phyloP scores from a whole-genome alignment of 2,888 invertebrate genomes.

The Caenorhabditis sinica region DNA sequence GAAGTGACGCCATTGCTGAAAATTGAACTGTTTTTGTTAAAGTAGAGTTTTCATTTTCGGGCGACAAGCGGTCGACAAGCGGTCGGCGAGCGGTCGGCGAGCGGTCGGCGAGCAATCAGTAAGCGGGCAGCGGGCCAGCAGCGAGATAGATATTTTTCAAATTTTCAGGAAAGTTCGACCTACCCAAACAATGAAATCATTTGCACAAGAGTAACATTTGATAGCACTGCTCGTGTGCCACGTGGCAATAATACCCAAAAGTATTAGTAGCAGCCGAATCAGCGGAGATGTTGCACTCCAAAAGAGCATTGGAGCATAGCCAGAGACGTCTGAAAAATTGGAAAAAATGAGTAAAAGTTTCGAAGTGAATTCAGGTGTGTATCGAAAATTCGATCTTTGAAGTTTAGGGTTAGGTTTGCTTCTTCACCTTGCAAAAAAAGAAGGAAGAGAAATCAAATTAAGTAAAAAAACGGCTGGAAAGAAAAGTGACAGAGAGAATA shows the following conservation, averaged over 20 bases:
- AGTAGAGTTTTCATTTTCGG: not conserved
- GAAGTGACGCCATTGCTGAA: conserved; percentile 82
- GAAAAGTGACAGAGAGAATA: conserved; percentile 7
- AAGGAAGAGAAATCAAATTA: not conserved
- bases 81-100: no score
- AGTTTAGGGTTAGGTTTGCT: not conserved
- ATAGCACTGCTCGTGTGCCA: conserved; percentile 62
- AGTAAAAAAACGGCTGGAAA: conserved; percentile 5
- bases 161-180: conserved; percentile 46
- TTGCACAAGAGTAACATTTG: conserved; percentile 80
- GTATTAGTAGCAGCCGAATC: conserved; percentile 46
- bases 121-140: no score
- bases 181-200: conserved; percentile 82
- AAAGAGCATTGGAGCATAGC: conserved; percentile 68
- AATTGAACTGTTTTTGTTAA: conserved; percentile 3
- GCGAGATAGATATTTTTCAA: not conserved
- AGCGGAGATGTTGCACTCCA: conserved; percentile 54
- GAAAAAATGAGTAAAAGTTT: conserved; percentile 64
- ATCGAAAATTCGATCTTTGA: not conserved
- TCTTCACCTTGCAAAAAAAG: conserved; percentile 6
- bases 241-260: conserved; percentile 33
- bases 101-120: no score
- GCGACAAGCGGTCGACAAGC: no score
- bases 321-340: conserved; percentile 50
- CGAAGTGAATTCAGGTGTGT: conserved; percentile 3